phyloP scores from a whole-genome alignment of 92 coral and sea anemone genomes.

The Siderastrea radians region DNA sequence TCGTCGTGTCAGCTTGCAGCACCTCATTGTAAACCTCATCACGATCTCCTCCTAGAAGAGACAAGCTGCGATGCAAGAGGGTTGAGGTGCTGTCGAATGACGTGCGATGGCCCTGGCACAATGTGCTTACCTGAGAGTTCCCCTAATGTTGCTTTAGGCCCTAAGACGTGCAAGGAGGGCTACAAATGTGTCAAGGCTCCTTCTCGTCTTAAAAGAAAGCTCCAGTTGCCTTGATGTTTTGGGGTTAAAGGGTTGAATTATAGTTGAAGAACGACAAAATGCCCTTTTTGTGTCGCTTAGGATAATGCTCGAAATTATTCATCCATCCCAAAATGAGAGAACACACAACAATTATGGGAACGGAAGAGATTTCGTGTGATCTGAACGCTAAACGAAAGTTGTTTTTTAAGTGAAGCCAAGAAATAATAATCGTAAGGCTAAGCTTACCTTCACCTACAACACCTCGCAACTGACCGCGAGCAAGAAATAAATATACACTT shows the following conservation, averaged over 20 bases:
- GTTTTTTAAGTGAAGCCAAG: too few relatives aligned
- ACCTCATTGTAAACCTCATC: constrained; percentile 42
- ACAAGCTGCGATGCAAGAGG: constrained; percentile 45
- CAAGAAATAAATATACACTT: too few relatives aligned
- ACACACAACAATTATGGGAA: too few relatives aligned
- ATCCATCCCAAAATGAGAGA: too few relatives aligned
- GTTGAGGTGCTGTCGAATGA: constrained; percentile 42
- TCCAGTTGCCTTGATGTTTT: not conserved
- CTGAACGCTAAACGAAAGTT: too few relatives aligned
- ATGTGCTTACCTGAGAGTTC: constrained; percentile 38
- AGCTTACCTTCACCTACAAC: too few relatives aligned
- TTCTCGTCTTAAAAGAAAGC: constrained; percentile 10
- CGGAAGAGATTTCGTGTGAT: too few relatives aligned
- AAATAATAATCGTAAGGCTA: too few relatives aligned
- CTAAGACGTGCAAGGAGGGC: constrained; percentile 41
- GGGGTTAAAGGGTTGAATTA: not conserved
- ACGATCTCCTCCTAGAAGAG: constrained; percentile 16
- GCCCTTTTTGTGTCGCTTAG: not conserved
- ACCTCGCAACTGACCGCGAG: too few relatives aligned
- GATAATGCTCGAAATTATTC: too few relatives aligned
- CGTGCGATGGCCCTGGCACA: constrained; percentile 52
- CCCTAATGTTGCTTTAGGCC: constrained; percentile 36
- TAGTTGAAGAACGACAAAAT: not conserved
- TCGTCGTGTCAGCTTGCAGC: constrained; percentile 39
- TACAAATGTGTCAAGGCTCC: constrained; percentile 44